Evolutionary conservation across 2,888 invertebrate genomes (phyloP).

Genomic region (Drosophila maculinotata): DNA sequence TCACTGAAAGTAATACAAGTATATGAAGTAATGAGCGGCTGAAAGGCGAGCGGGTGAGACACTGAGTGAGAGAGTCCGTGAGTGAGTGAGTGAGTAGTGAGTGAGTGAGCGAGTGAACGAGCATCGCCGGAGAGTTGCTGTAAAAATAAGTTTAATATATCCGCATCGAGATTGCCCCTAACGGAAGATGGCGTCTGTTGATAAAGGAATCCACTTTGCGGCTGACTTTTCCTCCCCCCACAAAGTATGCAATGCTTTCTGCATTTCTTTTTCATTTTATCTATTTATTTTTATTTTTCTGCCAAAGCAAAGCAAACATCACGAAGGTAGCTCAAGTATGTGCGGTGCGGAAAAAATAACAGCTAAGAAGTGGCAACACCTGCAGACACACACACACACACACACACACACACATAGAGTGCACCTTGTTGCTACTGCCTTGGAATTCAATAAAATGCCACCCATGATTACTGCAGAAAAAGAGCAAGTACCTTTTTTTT

Average conservation of each 20-base stretch:
- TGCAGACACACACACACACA: slow-evolving; percentile 14
- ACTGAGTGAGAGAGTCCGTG: slow-evolving; percentile 19
- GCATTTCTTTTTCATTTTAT: slow-evolving; percentile 18
- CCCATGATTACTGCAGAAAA: slow-evolving; percentile 49
- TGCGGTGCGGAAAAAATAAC: slow-evolving; percentile 38
- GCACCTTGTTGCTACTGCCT: slow-evolving; percentile 7
- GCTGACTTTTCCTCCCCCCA: slow-evolving; percentile 49
- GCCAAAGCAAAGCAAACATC: slow-evolving; percentile 56
- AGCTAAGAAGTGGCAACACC: slow-evolving; percentile 40
- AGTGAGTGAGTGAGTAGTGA: slow-evolving; percentile 18
- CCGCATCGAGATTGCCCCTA: slow-evolving; percentile 67
- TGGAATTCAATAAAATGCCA: slow-evolving; percentile 71
- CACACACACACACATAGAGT: not conserved
- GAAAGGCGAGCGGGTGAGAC: slow-evolving; percentile 26
- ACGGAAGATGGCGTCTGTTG: slow-evolving; percentile 51
- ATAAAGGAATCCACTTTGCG: slow-evolving; percentile 70
- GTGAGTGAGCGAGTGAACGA: slow-evolving; percentile 30
- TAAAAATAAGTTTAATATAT: slow-evolving; percentile 80
- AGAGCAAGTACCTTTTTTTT: slow-evolving; percentile 1
- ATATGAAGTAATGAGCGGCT: slow-evolving; percentile 48
- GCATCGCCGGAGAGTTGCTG: slow-evolving; percentile 41
- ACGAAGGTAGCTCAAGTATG: slow-evolving; percentile 13
- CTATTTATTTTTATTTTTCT: slow-evolving; percentile 17
- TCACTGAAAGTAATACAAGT: slow-evolving; percentile 52
- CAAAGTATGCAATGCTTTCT: slow-evolving; percentile 55